These are phyloP conservation scores for Tauraco erythrolophus DNA, from an alignment of 2,113 vertebrate species.

Conservation along the genomic window DNA sequence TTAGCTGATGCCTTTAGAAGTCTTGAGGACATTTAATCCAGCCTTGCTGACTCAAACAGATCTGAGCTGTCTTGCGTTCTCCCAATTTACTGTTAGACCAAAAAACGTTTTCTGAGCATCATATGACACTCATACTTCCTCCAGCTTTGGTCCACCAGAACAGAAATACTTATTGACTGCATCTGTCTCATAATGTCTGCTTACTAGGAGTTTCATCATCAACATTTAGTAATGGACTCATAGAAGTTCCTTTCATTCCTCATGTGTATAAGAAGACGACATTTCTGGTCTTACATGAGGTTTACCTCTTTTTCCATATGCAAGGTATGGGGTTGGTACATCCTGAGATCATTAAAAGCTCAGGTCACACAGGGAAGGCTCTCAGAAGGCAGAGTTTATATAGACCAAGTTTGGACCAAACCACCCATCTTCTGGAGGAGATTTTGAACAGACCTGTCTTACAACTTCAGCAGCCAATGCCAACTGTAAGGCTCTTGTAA, in stretches of 20 bases:
- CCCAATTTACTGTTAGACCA: neutral
- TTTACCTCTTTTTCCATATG: neutral
- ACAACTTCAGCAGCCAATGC: neutral
- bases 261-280: neutral
- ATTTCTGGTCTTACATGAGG: neutral
- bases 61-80: neutral
- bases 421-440: neutral
- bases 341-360: neutral
- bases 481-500: neutral
- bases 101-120: constrained; percentile 46
- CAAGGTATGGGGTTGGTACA: neutral
- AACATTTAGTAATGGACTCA: constrained; percentile 52
- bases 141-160: constrained; percentile 52
- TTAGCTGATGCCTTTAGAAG: neutral
- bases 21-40: neutral
- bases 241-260: constrained; percentile 1
- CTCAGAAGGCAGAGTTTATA: neutral
- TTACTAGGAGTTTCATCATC: constrained; percentile 49
- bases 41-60: neutral
- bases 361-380: neutral
- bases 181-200: constrained; percentile 43
- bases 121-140: constrained; percentile 39
- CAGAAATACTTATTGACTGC: constrained; percentile 53
- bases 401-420: neutral
- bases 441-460: neutral